These are phyloP conservation scores for Apotomis capreana DNA, from an alignment of 2,888 invertebrate genomes.

Conservation along the genomic window DNA sequence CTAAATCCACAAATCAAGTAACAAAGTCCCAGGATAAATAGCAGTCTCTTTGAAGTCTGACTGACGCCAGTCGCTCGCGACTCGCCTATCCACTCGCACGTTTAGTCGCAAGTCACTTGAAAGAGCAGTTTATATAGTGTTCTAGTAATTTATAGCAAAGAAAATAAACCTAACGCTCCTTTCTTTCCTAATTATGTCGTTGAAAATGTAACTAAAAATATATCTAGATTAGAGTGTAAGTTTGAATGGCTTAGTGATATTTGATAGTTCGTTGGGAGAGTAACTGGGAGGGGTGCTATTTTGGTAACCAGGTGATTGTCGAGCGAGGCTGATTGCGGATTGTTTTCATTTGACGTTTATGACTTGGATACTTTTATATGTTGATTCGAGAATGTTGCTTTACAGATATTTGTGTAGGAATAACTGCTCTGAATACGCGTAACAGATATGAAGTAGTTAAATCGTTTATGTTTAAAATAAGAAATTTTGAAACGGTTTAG, in stretches of 20 bases:
- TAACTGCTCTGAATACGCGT: background rate
- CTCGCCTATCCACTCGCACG: slow-evolving; percentile 38
- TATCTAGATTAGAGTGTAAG: background rate
- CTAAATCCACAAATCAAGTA: slow-evolving; percentile 43
- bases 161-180: slow-evolving; percentile 11
- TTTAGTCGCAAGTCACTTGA: slow-evolving; percentile 41
- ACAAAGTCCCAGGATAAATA: slow-evolving; percentile 72
- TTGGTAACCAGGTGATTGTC: slow-evolving; percentile 36
- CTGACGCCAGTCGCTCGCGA: slow-evolving; percentile 34
- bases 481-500: no score
- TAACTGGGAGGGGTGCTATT: slow-evolving; percentile 15
- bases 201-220: background rate
- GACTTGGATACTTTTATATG: slow-evolving; percentile 24
- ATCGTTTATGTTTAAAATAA: no score
- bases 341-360: slow-evolving; percentile 39
- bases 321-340: slow-evolving; percentile 22
- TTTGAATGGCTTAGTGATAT: background rate
- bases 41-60: slow-evolving; percentile 42
- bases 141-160: slow-evolving; percentile 31
- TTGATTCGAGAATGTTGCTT: slow-evolving; percentile 15
- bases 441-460: background rate
- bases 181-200: background rate
- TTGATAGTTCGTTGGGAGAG: background rate
- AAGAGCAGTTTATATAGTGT: slow-evolving; percentile 39
- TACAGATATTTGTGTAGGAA: slow-evolving; percentile 5